Conservation (phyloP, 2,888 invertebrate genomes). For the Calephelis perditalis region DNA sequence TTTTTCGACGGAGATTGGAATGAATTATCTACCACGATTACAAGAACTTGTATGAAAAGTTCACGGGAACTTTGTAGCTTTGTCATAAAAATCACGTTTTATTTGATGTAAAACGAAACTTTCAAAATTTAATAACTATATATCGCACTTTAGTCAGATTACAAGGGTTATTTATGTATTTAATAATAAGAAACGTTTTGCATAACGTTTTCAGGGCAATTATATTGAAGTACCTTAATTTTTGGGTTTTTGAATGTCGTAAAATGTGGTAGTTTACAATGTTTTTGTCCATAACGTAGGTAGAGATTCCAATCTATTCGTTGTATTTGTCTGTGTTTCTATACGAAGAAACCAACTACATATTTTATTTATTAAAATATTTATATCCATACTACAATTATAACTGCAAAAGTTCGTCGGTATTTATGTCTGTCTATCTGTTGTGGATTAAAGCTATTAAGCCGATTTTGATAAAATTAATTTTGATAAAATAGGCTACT, state of each 20-base stretch:
- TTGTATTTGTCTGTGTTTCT: too few relatives aligned
- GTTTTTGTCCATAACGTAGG: not conserved
- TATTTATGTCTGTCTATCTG: too few relatives aligned
- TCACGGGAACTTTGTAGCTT: slow-evolving; percentile 15
- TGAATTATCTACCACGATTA: slow-evolving; percentile 5
- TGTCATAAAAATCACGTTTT: slow-evolving; percentile 30
- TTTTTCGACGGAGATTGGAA: slow-evolving; percentile 8
- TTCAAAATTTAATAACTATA: slow-evolving; percentile 27
- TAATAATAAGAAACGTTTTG: slow-evolving; percentile 21
- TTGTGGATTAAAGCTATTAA: too few relatives aligned
- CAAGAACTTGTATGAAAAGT: slow-evolving; percentile 7
- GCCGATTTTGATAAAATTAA: too few relatives aligned
- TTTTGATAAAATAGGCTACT: too few relatives aligned
- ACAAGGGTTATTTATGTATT: slow-evolving; percentile 22
- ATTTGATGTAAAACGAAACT: slow-evolving; percentile 19
- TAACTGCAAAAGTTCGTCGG: too few relatives aligned
- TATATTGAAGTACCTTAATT: not conserved
- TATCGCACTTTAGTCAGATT: slow-evolving; percentile 25
- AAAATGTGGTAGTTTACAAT: not conserved
- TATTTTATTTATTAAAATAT: too few relatives aligned
- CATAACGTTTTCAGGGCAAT: slow-evolving; percentile 10
- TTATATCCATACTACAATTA: too few relatives aligned
- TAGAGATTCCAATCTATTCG: too few relatives aligned
- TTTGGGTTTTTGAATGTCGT: not conserved
- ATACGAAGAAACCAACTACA: too few relatives aligned